phyloP scores from a whole-genome alignment of 2,797 vertebrate species.

The Stomatorhinus walkeri region DNA sequence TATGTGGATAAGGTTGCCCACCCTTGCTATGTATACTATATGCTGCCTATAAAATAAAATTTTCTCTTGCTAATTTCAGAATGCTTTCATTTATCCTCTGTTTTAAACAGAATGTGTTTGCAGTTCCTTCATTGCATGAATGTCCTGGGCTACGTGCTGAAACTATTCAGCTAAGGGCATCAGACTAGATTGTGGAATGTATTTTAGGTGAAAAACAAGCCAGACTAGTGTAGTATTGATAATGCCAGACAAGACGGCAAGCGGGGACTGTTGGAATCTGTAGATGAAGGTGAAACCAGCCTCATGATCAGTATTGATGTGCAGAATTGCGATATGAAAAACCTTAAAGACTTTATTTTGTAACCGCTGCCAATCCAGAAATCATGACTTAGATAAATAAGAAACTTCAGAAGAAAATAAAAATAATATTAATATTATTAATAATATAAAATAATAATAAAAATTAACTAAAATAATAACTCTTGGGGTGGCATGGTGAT shows the following conservation, averaged over 20 bases:
- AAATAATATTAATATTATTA: too few relatives aligned
- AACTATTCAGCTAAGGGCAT: background rate
- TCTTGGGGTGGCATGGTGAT: background rate
- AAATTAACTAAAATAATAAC: background rate
- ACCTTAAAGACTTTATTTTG: background rate
- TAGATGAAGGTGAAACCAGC: background rate
- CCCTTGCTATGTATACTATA: background rate
- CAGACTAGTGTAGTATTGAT: background rate
- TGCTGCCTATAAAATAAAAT: background rate
- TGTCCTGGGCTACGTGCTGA: background rate
- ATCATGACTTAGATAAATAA: background rate
- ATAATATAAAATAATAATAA: background rate
- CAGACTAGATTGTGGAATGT: background rate
- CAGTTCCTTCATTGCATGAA: background rate
- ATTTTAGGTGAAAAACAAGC: background rate
- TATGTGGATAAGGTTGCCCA: background rate
- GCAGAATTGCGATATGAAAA: background rate
- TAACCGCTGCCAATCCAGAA: background rate
- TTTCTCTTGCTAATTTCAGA: background rate
- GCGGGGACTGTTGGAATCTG: background rate
- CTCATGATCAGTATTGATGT: background rate
- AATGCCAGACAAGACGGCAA: background rate
- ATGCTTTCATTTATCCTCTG: background rate
- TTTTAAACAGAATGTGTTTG: background rate
- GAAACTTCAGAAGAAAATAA: background rate